phyloP scores from a whole-genome alignment of 1,140 invertebrate genomes.

The Camponotus vicinus region DNA sequence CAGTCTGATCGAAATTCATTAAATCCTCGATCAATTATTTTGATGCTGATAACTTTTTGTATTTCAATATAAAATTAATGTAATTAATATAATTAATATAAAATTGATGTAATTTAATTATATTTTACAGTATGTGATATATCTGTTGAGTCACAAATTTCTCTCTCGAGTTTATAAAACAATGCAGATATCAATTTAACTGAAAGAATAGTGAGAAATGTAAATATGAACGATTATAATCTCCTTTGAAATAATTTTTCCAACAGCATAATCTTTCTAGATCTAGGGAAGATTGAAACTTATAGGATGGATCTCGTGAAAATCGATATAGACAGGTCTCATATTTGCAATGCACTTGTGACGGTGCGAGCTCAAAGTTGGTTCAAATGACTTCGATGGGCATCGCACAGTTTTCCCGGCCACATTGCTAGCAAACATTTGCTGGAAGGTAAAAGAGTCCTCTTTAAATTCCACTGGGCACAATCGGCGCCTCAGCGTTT shows the following conservation, averaged over 20 bases:
- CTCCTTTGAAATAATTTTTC: not conserved
- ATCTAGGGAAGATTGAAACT: not conserved
- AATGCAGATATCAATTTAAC: not conserved
- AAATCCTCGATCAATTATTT: not conserved
- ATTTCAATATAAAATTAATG: not conserved
- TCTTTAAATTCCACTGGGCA: constrained; percentile 68
- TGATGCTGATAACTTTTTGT: not conserved
- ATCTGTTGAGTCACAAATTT: not conserved
- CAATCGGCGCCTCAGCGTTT: constrained; percentile 59
- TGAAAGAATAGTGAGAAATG: not conserved
- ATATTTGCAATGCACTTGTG: constrained; percentile 70
- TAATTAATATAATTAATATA: too few relatives aligned
- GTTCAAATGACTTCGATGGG: constrained; percentile 55
- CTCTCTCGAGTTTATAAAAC: not conserved
- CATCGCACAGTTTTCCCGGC: constrained; percentile 65
- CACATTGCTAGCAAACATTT: constrained; percentile 72
- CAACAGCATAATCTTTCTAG: not conserved
- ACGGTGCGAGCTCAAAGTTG: constrained; percentile 31
- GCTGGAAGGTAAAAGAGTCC: constrained; percentile 64
- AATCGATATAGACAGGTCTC: constrained; percentile 61
- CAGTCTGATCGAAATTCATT: too few relatives aligned
- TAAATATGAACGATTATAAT: not conserved
- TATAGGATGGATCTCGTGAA: constrained; percentile 40
- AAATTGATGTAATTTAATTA: not conserved
- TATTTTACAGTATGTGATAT: not conserved